These are phyloP conservation scores for Mycalesis mineus DNA, from an alignment of 2,888 invertebrate genomes.

Conservation along the genomic window DNA sequence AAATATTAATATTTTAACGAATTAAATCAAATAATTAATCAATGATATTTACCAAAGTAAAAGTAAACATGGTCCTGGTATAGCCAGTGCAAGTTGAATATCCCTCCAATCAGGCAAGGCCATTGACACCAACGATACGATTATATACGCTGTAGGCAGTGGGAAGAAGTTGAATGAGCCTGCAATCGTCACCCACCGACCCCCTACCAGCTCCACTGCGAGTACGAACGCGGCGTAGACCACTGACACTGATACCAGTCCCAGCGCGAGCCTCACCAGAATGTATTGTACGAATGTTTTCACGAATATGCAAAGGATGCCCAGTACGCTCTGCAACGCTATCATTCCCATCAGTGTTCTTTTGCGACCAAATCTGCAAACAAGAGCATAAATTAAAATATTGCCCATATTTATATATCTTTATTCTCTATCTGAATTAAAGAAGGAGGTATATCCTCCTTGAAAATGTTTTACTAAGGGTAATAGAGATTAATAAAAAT, in stretches of 20 bases:
- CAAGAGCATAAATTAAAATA: too few relatives aligned
- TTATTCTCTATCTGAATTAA: too few relatives aligned
- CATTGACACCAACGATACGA: conserved; percentile 84
- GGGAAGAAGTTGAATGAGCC: conserved; percentile 90
- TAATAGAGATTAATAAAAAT: too few relatives aligned
- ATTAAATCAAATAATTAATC: too few relatives aligned
- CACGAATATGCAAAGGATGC: conserved; percentile 83
- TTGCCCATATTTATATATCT: too few relatives aligned
- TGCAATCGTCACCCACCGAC: conserved; percentile 87
- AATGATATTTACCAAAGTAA: conserved; percentile 79
- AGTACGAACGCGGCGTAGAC: conserved; percentile 89
- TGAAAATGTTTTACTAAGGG: too few relatives aligned
- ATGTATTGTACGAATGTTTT: conserved; percentile 85
- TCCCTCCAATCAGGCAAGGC: conserved; percentile 84
- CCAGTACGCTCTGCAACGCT: conserved; percentile 82
- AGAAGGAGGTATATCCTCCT: too few relatives aligned
- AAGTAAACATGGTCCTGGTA: conserved; percentile 84
- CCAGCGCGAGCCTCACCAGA: conserved; percentile 82
- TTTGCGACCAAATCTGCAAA: conserved; percentile 84
- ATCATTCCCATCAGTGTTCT: conserved; percentile 84
- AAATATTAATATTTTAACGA: too few relatives aligned
- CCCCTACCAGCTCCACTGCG: conserved; percentile 87
- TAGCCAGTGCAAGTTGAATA: conserved; percentile 83
- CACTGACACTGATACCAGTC: conserved; percentile 87
- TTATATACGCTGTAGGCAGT: conserved; percentile 85